Evolutionary conservation across 2,797 vertebrate genomes (phyloP), one percentile per base, ranked within the genome.

Genomic region (Podarcis siculus): DNA sequence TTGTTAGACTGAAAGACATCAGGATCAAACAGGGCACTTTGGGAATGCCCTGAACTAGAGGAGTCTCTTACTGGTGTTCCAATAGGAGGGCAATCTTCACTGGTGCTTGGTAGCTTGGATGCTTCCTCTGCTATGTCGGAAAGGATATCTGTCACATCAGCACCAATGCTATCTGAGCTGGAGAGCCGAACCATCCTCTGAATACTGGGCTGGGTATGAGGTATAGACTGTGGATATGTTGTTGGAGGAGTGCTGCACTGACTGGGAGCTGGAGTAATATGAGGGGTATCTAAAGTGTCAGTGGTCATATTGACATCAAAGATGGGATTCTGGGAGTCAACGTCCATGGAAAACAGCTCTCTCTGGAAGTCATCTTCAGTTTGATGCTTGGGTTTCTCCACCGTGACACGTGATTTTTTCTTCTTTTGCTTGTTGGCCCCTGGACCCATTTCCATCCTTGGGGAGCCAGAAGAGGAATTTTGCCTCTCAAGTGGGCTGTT

Each of bases 361-460:
- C 99, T 98, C 93, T 99, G 99, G 96, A 99, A 99, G 95, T 99
- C 99, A 83, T 99, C 99, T 96, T 99, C 99, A 78, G 98, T 98
- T 42, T 98, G 97, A 91, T 98, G 98, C 88, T 97, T 98, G 92
- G 98, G 95, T 95, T 98, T 95, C 92, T 98, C 95, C 75, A 93
- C 94, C 0, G 94, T 94, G 89, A 96, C 75, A 86, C 96, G 96
- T 89, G 96, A 97, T 10, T 99, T 98, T 96, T 99, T 99, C 95
- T 99, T 99, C 97, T 99, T 99, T 35, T 96, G 97, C 89, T 99
- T 99, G 92, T 96, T 97, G 88, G 96, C 97, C 85, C 97, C 97
- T 30, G 98, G 98, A 58, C 97, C 93, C 86, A 97, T 95, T 95
- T 98, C 89, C 97, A 97, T 96, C 8, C 99, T 98, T 19, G 98